phyloP scores from a whole-genome alignment of 1,140 invertebrate species.

The Cephus cinctus region DNA sequence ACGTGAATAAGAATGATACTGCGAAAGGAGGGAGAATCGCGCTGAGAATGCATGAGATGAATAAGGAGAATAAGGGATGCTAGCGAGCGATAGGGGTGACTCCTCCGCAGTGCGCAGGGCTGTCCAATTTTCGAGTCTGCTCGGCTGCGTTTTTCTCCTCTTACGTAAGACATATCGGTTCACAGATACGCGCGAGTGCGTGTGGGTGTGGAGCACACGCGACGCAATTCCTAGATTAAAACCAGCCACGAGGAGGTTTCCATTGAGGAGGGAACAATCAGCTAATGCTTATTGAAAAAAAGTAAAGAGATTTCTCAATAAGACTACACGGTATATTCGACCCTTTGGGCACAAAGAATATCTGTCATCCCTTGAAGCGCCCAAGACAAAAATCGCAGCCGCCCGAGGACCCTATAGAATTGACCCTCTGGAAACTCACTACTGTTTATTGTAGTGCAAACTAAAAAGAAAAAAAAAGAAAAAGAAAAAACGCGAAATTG shows the following conservation, averaged over 20 bases:
- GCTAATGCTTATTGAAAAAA: neutral
- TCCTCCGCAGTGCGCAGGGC: too few relatives aligned
- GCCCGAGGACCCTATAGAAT: neutral
- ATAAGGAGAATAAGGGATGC: too few relatives aligned
- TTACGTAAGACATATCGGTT: too few relatives aligned
- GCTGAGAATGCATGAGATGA: too few relatives aligned
- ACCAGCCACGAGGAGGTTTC: neutral
- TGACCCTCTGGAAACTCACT: slow-evolving; percentile 12
- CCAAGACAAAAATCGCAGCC: neutral
- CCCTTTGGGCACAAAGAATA: neutral
- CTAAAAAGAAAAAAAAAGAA: slow-evolving; percentile 23
- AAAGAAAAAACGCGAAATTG: too few relatives aligned
- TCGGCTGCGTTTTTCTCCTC: too few relatives aligned
- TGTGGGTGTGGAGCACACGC: too few relatives aligned
- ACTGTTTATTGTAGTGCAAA: slow-evolving; percentile 32
- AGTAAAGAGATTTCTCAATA: neutral
- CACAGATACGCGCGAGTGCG: too few relatives aligned
- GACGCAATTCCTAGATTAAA: neutral
- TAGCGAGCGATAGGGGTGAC: too few relatives aligned
- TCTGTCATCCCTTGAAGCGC: neutral
- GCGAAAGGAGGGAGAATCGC: too few relatives aligned
- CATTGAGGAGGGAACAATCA: neutral
- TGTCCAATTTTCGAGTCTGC: too few relatives aligned
- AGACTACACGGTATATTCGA: neutral
- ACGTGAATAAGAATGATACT: too few relatives aligned